These are phyloP conservation scores for Gobiocypris rarus DNA, from an alignment of 2,113 vertebrate species.

Conservation along the genomic window DNA sequence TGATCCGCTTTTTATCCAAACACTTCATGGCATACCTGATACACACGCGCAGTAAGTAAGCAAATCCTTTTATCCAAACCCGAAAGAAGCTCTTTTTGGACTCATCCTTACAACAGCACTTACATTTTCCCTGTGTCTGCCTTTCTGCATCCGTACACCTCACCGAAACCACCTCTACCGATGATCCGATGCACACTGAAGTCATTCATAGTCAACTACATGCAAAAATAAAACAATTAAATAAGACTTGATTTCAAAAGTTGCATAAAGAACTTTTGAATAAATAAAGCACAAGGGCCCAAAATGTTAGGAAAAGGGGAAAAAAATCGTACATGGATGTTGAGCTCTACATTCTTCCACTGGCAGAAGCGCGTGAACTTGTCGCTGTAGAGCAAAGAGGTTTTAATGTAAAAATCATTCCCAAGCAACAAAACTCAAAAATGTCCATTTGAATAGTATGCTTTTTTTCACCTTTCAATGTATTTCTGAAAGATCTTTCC, in stretches of 20 bases:
- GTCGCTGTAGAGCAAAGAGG: slow-evolving; percentile 77
- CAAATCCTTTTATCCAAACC: neutral
- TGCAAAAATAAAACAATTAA: slow-evolving; percentile 5
- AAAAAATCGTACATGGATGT: slow-evolving; percentile 91
- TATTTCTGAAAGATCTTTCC: slow-evolving; percentile 95
- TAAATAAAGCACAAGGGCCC: neutral
- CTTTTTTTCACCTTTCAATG: slow-evolving; percentile 87
- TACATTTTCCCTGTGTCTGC: slow-evolving; percentile 99
- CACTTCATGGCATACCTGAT: slow-evolving; percentile 99
- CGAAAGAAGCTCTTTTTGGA: neutral
- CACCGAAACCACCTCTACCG: slow-evolving; percentile 94
- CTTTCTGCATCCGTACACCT: slow-evolving; percentile 98
- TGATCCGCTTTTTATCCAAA: slow-evolving; percentile 98
- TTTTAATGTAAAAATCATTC: slow-evolving; percentile 19
- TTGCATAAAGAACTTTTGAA: neutral
- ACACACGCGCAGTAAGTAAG: slow-evolving; percentile 37
- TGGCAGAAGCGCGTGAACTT: slow-evolving; percentile 98
- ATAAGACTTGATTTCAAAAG: neutral
- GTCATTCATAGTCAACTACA: slow-evolving; percentile 97
- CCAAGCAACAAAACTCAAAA: neutral
- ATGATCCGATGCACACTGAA: slow-evolving; percentile 99
- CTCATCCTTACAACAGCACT: slow-evolving; percentile 61
- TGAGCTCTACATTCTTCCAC: slow-evolving; percentile 99
- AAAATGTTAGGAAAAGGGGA: neutral
- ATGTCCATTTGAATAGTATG: neutral